These are phyloP conservation scores for Drosophila kurseongensis DNA, from an alignment of 1,140 invertebrate genomes.

Conservation along the genomic window DNA sequence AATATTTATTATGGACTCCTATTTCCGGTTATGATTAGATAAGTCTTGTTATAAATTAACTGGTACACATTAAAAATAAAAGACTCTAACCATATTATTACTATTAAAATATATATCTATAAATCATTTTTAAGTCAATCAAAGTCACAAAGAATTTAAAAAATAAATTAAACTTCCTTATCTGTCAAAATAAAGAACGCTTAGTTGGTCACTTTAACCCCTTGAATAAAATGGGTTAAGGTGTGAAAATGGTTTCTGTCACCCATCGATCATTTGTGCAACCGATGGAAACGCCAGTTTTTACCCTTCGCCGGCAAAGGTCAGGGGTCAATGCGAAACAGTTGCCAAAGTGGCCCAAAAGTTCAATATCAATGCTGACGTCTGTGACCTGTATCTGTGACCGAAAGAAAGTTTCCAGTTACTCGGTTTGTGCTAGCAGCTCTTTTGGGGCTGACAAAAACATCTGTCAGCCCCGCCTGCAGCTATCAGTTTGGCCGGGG, in stretches of 20 bases:
- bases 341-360: conserved; percentile 32
- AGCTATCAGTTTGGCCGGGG: conserved; percentile 25
- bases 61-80: too few relatives aligned
- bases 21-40: too few relatives aligned
- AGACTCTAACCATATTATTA: too few relatives aligned
- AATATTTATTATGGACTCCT: too few relatives aligned
- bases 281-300: neutral
- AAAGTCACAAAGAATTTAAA: too few relatives aligned
- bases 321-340: conserved; percentile 36
- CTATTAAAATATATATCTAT: too few relatives aligned
- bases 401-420: conserved; percentile 27
- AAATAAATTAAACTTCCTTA: too few relatives aligned
- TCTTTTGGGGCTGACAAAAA: conserved; percentile 20
- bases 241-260: neutral
- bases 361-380: conserved; percentile 28
- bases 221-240: conserved; percentile 1
- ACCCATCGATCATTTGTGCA: conserved; percentile 21
- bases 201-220: neutral
- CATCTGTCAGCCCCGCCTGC: conserved; percentile 18
- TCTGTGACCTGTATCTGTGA: conserved; percentile 27
- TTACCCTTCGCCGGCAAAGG: conserved; percentile 21
- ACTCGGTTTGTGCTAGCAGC: conserved; percentile 18
- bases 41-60: too few relatives aligned
- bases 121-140: too few relatives aligned
- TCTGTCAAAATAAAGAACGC: too few relatives aligned